Evolutionary conservation across 2,797 vertebrate species (phyloP).

Genomic region (Falco naumanni): DNA sequence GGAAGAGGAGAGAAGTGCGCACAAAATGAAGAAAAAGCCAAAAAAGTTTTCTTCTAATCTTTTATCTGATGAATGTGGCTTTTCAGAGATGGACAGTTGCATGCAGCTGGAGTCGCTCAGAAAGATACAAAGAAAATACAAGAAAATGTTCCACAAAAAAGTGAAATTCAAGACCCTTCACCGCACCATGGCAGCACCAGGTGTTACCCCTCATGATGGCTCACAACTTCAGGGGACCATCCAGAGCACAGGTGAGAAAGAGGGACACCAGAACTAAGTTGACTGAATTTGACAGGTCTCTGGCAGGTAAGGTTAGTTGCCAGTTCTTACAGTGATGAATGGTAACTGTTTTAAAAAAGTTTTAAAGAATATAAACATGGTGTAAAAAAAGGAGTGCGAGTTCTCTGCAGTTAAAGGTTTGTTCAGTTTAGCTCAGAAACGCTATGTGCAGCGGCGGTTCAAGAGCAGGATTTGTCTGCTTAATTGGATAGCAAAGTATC

Average conservation of each 20-base stretch:
- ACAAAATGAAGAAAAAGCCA: slow-evolving; percentile 54
- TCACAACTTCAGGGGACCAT: neutral
- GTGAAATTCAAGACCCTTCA: slow-evolving; percentile 37
- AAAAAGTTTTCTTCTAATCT: slow-evolving; percentile 26
- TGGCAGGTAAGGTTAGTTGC: neutral
- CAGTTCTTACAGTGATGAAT: neutral
- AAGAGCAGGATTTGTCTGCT: neutral
- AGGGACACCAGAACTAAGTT: neutral
- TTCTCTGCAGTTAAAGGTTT: slow-evolving; percentile 2
- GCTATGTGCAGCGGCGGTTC: neutral
- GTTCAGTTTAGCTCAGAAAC: neutral
- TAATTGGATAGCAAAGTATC: neutral
- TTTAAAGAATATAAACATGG: neutral
- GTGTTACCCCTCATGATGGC: neutral
- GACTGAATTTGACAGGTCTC: neutral
- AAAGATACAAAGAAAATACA: slow-evolving; percentile 62
- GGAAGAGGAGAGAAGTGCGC: slow-evolving; percentile 40
- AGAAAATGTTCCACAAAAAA: slow-evolving; percentile 47
- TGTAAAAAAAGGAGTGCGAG: neutral
- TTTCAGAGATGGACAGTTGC: slow-evolving; percentile 36
- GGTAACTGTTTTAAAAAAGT: neutral
- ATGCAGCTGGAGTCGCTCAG: slow-evolving; percentile 2
- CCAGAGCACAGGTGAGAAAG: slow-evolving; percentile 42
- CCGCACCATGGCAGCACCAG: neutral
- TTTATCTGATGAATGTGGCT: slow-evolving; percentile 42